Conservation (phyloP, 2,888 invertebrate species). For the Andricus quercusramuli region DNA sequence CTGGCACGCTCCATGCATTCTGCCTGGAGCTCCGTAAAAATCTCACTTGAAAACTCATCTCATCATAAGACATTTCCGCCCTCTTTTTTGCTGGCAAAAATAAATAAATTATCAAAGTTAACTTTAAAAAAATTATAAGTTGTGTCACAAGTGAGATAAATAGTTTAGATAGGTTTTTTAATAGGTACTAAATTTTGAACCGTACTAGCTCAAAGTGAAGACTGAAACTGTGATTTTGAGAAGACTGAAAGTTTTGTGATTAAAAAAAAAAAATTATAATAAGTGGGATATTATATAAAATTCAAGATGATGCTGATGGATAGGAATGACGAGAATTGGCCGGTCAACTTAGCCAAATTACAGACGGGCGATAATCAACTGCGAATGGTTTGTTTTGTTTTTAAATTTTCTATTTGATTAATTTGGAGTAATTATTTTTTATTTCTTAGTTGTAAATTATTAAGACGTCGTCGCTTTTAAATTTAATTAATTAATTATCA, state of each 20-base stretch:
- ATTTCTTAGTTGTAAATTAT: too few species aligned
- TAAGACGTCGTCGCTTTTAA: too few species aligned
- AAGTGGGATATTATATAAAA: neutral
- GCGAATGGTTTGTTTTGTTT: slow-evolving; percentile 20
- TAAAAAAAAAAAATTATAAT: neutral
- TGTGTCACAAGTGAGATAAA: neutral
- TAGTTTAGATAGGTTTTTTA: too few species aligned
- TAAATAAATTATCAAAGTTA: neutral
- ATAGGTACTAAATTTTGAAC: too few species aligned
- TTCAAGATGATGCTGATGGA: neutral
- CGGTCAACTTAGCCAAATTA: neutral
- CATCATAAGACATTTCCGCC: neutral
- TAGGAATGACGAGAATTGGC: neutral
- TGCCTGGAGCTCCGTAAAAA: neutral
- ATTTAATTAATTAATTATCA: too few species aligned
- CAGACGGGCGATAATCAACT: slow-evolving; percentile 31
- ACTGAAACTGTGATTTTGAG: neutral
- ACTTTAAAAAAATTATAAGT: neutral
- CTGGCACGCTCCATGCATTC: slow-evolving; percentile 50
- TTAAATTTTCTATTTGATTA: neutral
- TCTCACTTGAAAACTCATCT: too few species aligned
- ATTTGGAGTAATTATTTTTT: too few species aligned
- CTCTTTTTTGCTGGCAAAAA: neutral
- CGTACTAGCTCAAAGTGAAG: neutral
- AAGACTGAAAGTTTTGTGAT: slow-evolving; percentile 6